phyloP scores from a whole-genome alignment of 1,140 invertebrate genomes.

The Drosophila parvula region DNA sequence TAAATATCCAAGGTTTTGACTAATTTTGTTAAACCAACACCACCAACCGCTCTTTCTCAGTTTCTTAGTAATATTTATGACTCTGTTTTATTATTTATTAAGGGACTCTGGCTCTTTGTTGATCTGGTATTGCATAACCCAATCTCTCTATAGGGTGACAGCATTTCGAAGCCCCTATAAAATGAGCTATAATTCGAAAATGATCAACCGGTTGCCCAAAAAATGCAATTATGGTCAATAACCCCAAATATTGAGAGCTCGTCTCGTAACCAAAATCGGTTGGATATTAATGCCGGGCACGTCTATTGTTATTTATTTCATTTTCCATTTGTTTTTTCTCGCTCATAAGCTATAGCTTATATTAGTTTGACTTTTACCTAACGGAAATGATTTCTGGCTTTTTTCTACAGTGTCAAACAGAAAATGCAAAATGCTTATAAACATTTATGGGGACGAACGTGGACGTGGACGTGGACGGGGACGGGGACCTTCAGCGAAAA shows the following conservation, averaged over 20 bases:
- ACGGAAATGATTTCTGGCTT: slow-evolving; percentile 53
- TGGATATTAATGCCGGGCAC: slow-evolving; percentile 51
- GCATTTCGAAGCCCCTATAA: slow-evolving; percentile 15
- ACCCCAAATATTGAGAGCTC: slow-evolving; percentile 68
- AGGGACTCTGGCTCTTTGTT: no score
- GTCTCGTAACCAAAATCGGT: slow-evolving; percentile 46
- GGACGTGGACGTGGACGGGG: neutral
- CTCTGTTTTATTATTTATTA: neutral
- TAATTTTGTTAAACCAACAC: neutral
- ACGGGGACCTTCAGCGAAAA: slow-evolving; percentile 34
- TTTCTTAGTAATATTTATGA: neutral
- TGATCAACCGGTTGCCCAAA: slow-evolving; percentile 23
- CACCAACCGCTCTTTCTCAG: neutral
- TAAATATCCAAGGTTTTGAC: neutral
- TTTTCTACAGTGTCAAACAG: slow-evolving; percentile 31
- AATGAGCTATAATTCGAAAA: slow-evolving; percentile 40
- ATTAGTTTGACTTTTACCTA: slow-evolving; percentile 59
- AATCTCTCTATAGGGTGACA: neutral
- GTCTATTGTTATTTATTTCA: slow-evolving; percentile 9
- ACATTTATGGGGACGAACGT: slow-evolving; percentile 5
- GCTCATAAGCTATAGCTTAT: neutral
- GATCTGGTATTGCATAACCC: slow-evolving; percentile 31
- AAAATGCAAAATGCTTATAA: slow-evolving; percentile 34
- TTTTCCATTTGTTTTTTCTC: slow-evolving; percentile 2
- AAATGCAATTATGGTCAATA: slow-evolving; percentile 78